Evolutionary conservation across 2,888 invertebrate species (phyloP), one percentile per base, ranked within the genome.

Genomic region (Scelioninae gen. 2): DNA sequence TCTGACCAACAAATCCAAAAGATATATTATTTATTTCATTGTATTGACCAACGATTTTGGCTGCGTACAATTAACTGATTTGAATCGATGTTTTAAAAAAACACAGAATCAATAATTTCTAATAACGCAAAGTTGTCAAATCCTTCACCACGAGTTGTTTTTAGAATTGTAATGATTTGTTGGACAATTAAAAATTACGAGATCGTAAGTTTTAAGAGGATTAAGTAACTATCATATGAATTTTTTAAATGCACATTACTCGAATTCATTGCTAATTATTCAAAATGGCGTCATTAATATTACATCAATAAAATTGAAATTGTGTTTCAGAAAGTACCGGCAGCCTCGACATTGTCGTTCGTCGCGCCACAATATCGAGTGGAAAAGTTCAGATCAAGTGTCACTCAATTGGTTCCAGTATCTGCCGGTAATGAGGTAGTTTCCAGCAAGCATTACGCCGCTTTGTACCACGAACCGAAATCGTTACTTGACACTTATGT

Each of bases 401-500:
- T 73, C 6, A 75, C 76, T 19, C 76, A 79, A 37, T 46, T 82
- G 53, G 52, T 75, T 25, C 78, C 82, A 2, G 75, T 81, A 41
- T 46, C 78, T 0, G 45, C 69, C 4, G 77, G 76, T 45, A 77
- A 75, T 43, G 81, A 81, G 35, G 45, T 74, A 28, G 67, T 72
- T 61, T 67, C 74, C 78, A 80, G 71, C 75, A 85, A 81, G 81
- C 70, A 80, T 82, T 70, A 50, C 11, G 60, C 73, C 39, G 50
- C 76, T 52, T 73, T 71, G 52, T 45, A 75, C 4, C 72, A 79
- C 0, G 79, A 85, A 60, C 87, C 88, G 0, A 87, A 86, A 77
- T 88, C 88, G n/a, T 79, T 89, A 16, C 80, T 89, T 39, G 89
- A 89, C 71, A 87, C 88, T 5, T 89, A 89, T 72, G 83, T 88